Evolutionary conservation across 1,140 invertebrate species (phyloP).

Genomic region (Plutomurus gul): DNA sequence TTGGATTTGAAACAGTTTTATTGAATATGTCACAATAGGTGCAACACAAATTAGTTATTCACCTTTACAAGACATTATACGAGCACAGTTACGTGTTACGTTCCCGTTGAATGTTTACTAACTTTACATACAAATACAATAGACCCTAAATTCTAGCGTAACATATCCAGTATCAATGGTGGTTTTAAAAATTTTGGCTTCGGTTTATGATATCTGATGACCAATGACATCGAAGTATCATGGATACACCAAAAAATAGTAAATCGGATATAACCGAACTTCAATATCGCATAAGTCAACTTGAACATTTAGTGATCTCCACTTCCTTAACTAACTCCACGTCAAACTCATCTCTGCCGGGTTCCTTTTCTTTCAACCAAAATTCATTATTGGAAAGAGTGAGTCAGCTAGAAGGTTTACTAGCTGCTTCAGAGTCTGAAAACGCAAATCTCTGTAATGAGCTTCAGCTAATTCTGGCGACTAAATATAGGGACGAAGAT

Average conservation of each 20-base stretch:
- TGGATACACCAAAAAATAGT: neutral
- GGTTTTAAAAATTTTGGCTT: no score
- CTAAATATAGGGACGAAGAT: constrained; percentile 32
- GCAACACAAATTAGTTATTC: no score
- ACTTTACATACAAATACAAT: no score
- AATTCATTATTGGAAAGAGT: constrained; percentile 38
- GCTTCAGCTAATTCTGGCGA: constrained; percentile 18
- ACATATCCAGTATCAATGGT: no score
- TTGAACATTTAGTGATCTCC: constrained; percentile 44
- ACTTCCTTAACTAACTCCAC: neutral
- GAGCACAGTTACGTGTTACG: no score
- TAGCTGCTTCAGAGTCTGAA: constrained; percentile 49
- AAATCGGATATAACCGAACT: constrained; percentile 40
- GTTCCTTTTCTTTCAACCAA: neutral
- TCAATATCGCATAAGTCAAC: constrained; percentile 42
- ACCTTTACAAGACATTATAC: no score
- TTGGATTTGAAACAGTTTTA: no score
- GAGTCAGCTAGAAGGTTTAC: constrained; percentile 42
- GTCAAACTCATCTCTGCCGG: neutral
- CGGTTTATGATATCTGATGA: neutral
- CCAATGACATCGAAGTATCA: neutral
- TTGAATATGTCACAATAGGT: no score
- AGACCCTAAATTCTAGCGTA: no score
- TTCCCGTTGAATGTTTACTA: no score
- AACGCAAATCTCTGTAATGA: constrained; percentile 38